Evolutionary conservation across 92 coral and sea anemone species (phyloP).

Genomic region (Actinernus sp.): DNA sequence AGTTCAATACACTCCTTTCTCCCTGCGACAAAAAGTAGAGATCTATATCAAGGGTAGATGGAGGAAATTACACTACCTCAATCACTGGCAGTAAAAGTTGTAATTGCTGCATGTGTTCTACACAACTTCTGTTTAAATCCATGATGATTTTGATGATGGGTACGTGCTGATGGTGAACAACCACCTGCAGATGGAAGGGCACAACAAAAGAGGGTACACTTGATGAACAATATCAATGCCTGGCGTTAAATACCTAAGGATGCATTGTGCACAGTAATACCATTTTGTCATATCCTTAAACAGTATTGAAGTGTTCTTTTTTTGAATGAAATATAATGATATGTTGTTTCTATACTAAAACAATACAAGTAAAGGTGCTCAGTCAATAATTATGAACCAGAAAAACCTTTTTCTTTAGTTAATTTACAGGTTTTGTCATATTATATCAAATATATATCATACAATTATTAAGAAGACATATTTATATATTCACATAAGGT

Average conservation of each 20-base stretch:
- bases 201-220: constrained; percentile 9
- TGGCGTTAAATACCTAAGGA: too few relatives aligned
- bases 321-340: too few relatives aligned
- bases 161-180: constrained; percentile 12
- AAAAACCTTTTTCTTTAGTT: too few relatives aligned
- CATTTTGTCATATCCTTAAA: neutral
- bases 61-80: constrained; percentile 35
- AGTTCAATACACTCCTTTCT: constrained; percentile 32
- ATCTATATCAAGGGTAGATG: constrained; percentile 63
- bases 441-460: too few relatives aligned
- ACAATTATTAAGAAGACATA: too few relatives aligned
- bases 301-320: too few relatives aligned
- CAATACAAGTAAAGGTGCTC: too few relatives aligned
- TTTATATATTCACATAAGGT: too few relatives aligned
- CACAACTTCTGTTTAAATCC: constrained; percentile 47
- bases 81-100: constrained; percentile 35
- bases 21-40: constrained; percentile 42
- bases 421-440: too few relatives aligned
- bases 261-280: too few relatives aligned
- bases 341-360: too few relatives aligned
- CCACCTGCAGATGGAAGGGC: constrained; percentile 11
- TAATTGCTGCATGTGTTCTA: constrained; percentile 51
- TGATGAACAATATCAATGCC: constrained; percentile 36
- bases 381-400: too few relatives aligned
- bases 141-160: constrained; percentile 56